These are phyloP conservation scores for Rhinogobio ventralis DNA, from an alignment of 2,797 vertebrate genomes.

Conservation along the genomic window DNA sequence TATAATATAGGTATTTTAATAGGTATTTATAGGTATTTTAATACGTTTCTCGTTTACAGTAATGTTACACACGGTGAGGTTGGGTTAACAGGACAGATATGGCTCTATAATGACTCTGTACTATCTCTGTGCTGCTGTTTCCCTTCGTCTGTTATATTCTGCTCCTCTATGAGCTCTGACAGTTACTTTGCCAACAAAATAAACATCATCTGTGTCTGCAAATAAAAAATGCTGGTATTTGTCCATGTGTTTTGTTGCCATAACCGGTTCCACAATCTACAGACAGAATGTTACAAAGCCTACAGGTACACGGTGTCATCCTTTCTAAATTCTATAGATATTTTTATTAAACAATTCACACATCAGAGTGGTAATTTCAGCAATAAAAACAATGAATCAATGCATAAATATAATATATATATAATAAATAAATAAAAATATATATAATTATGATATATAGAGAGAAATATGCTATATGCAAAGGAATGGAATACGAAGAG, in stretches of 20 bases:
- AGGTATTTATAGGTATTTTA: no score
- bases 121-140: not conserved
- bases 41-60: not conserved
- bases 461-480: no score
- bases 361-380: not conserved
- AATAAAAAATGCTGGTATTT: conserved; percentile 16
- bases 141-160: not conserved
- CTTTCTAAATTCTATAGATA: no score
- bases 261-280: not conserved
- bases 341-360: not conserved
- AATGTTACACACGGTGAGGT: not conserved
- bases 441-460: no score
- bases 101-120: not conserved
- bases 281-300: not conserved
- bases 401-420: not conserved
- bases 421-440: no score
- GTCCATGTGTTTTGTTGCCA: not conserved
- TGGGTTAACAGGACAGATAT: not conserved
- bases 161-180: not conserved
- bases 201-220: not conserved
- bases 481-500: no score
- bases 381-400: not conserved
- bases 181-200: not conserved
- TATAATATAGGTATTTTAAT: no score
- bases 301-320: not conserved